Evolutionary conservation across 2,888 invertebrate genomes (phyloP).

Genomic region (Spisula solida): DNA sequence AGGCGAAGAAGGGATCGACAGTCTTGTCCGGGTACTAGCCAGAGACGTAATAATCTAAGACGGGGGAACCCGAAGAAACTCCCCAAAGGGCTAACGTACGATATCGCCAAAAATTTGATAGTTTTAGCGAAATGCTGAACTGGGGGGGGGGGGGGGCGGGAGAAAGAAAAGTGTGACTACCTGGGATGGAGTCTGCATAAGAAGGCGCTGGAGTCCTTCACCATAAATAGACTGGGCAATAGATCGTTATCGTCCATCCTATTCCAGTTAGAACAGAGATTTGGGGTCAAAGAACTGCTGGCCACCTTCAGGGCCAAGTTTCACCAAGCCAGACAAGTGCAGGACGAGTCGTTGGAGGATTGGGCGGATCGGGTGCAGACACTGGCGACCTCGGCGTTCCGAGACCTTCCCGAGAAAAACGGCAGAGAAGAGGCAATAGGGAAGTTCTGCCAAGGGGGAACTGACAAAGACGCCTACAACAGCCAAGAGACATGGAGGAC

Average conservation of each 20-base stretch:
- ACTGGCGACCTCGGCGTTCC: constrained; percentile 54
- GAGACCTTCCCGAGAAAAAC: constrained; percentile 46
- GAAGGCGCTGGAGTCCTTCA: too few relatives aligned
- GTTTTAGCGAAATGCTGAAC: too few relatives aligned
- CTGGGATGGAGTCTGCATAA: too few relatives aligned
- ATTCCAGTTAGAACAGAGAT: constrained; percentile 30
- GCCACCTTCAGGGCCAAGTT: constrained; percentile 36
- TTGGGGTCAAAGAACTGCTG: constrained; percentile 30
- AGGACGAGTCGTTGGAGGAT: constrained; percentile 46
- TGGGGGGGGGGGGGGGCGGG: too few relatives aligned
- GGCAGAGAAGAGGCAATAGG: constrained; percentile 41
- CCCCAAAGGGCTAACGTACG: too few relatives aligned
- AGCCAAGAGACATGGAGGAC: not conserved
- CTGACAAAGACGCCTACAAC: constrained; percentile 53
- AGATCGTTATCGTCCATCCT: not conserved
- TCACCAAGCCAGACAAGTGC: constrained; percentile 25
- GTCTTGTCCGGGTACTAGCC: too few relatives aligned
- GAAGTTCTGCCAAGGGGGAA: constrained; percentile 54
- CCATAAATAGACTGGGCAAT: too few relatives aligned
- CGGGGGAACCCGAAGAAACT: too few relatives aligned
- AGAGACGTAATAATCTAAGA: too few relatives aligned
- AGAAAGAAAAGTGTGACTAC: too few relatives aligned
- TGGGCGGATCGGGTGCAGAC: constrained; percentile 57
- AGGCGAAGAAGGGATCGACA: too few relatives aligned
- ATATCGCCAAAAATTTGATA: too few relatives aligned